phyloP scores from a whole-genome alignment of 1,140 invertebrate genomes.

The Pissodes strobi region DNA sequence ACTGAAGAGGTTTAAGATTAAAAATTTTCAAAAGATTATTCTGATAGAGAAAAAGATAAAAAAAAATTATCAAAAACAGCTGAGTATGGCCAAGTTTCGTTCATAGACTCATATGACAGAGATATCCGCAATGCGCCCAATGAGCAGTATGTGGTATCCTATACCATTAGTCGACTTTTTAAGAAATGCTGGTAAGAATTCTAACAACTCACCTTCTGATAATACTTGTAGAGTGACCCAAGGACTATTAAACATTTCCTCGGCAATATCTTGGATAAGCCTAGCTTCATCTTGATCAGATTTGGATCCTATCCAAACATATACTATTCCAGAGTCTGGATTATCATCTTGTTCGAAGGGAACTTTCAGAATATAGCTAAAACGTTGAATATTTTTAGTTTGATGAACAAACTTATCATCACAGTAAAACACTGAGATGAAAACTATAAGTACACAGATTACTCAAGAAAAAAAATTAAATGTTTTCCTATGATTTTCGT shows the following conservation, averaged over 20 bases:
- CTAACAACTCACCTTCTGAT: conserved; percentile 88
- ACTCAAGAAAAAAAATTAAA: too few relatives aligned
- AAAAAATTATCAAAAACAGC: too few relatives aligned
- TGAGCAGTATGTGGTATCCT: not conserved
- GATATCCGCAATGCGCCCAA: too few relatives aligned
- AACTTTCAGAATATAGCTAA: conserved; percentile 93
- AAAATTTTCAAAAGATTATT: too few relatives aligned
- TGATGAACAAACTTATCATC: not conserved
- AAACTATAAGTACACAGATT: too few relatives aligned
- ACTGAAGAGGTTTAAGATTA: too few relatives aligned
- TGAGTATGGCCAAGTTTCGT: too few relatives aligned
- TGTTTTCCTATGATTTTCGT: too few relatives aligned
- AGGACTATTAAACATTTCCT: conserved; percentile 89
- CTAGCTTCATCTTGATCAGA: conserved; percentile 85
- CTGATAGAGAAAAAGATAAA: too few relatives aligned
- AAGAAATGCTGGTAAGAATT: not conserved
- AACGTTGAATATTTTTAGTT: too few relatives aligned
- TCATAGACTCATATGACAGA: too few relatives aligned
- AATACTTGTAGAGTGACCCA: conserved; percentile 87
- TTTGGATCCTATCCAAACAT: conserved; percentile 96
- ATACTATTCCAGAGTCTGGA: conserved; percentile 90
- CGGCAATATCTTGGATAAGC: conserved; percentile 90
- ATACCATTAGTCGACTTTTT: not conserved
- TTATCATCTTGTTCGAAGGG: conserved; percentile 90
- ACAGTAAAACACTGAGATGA: not conserved